Evolutionary conservation across 2,888 invertebrate species (phyloP).

Genomic region (Dexiosoma caninum): DNA sequence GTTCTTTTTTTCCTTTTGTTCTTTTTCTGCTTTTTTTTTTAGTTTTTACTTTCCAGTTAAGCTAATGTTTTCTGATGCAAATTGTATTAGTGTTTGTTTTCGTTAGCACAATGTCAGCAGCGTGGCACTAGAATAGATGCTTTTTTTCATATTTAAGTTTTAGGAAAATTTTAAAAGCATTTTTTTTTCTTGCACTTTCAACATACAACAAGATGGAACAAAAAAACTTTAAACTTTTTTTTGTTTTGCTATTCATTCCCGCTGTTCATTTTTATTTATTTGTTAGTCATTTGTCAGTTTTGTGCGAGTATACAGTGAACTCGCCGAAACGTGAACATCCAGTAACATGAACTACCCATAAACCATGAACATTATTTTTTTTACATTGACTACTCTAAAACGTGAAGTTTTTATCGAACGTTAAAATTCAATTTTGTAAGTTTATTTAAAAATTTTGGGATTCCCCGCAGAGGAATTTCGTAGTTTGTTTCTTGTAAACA

Average conservation of each 20-base stretch:
- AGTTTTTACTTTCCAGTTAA: conserved; percentile 36
- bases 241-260: not conserved
- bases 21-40: conserved; percentile 7
- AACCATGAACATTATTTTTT: too few species aligned
- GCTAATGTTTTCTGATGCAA: conserved; percentile 60
- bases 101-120: conserved; percentile 41
- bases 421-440: too few species aligned
- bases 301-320: too few species aligned
- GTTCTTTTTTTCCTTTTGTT: too few species aligned
- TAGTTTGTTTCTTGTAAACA: too few species aligned
- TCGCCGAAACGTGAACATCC: too few species aligned
- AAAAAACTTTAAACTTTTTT: conserved; percentile 5
- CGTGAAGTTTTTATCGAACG: too few species aligned
- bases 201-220: not conserved
- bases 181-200: conserved; percentile 20
- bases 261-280: conserved; percentile 33
- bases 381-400: too few species aligned
- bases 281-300: conserved; percentile 51
- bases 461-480: too few species aligned
- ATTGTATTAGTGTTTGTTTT: conserved; percentile 58
- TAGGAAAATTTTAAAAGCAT: conserved; percentile 38
- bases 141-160: conserved; percentile 9
- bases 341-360: too few species aligned
- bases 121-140: conserved; percentile 44
- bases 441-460: too few species aligned